These are phyloP conservation scores for Volucella inanis DNA, from an alignment of 2,888 invertebrate species.

Conservation along the genomic window DNA sequence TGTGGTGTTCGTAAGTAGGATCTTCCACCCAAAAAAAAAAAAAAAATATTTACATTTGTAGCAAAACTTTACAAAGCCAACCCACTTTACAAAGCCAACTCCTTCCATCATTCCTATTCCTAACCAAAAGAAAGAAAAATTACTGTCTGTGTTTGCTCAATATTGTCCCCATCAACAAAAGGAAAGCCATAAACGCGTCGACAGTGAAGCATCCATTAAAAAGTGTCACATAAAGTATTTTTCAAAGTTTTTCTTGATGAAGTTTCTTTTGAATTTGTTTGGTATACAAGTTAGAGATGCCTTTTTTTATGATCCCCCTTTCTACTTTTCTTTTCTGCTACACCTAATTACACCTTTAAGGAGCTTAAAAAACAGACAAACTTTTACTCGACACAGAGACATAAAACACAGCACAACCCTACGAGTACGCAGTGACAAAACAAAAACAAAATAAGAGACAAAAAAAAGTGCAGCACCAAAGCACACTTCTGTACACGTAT, in stretches of 20 bases:
- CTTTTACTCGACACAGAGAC: conserved; percentile 21
- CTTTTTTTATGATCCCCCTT: background rate
- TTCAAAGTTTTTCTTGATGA: background rate
- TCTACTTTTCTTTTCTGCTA: background rate
- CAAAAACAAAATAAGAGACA: background rate
- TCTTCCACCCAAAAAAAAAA: too few relatives aligned
- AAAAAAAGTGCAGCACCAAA: conserved; percentile 41
- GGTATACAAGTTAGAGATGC: too few relatives aligned
- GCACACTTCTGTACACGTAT: background rate
- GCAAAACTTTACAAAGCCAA: too few relatives aligned
- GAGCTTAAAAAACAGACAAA: conserved; percentile 65
- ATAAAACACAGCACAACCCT: background rate
- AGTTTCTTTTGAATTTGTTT: background rate
- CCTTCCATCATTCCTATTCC: too few relatives aligned
- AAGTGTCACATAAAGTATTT: background rate
- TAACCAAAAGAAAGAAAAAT: too few relatives aligned
- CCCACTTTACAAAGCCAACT: too few relatives aligned
- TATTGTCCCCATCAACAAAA: too few relatives aligned
- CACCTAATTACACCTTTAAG: conserved; percentile 53
- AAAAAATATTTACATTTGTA: too few relatives aligned
- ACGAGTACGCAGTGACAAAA: background rate
- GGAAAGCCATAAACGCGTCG: too few relatives aligned
- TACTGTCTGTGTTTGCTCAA: too few relatives aligned
- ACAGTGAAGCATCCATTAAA: too few relatives aligned
- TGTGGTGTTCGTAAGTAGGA: too few relatives aligned